These are phyloP conservation scores for Acromyrmex charruanus DNA, from an alignment of 1,140 invertebrate genomes.

Conservation along the genomic window DNA sequence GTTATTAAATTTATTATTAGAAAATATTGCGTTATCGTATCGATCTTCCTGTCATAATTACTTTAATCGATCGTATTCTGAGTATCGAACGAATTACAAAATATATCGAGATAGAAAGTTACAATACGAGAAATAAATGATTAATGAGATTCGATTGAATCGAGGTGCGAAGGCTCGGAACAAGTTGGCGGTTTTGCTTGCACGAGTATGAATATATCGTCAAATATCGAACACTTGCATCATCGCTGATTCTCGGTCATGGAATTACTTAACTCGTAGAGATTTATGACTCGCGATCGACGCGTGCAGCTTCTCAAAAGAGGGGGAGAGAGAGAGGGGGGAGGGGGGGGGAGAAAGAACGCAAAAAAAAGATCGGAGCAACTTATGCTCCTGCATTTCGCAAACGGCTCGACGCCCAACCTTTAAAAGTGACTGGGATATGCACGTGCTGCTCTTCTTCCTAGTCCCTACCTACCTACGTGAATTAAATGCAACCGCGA, in stretches of 20 bases:
- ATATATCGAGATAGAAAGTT: slow-evolving; percentile 34
- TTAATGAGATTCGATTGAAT: slow-evolving; percentile 19
- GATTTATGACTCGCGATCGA: slow-evolving; percentile 70
- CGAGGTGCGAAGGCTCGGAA: slow-evolving; percentile 1
- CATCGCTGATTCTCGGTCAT: slow-evolving; percentile 56
- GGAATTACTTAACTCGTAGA: slow-evolving; percentile 71
- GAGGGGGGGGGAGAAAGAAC: background rate
- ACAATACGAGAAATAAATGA: slow-evolving; percentile 23
- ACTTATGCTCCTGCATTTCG: slow-evolving; percentile 74
- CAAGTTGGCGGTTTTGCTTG: slow-evolving; percentile 15
- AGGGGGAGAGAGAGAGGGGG: background rate
- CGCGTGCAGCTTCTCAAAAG: slow-evolving; percentile 46
- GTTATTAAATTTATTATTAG: slow-evolving; percentile 17
- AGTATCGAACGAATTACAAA: slow-evolving; percentile 9
- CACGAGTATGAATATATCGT: slow-evolving; percentile 53
- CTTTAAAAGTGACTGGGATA: slow-evolving; percentile 77
- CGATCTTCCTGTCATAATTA: slow-evolving; percentile 2
- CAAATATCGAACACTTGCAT: slow-evolving; percentile 62
- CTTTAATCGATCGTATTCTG: slow-evolving; percentile 3
- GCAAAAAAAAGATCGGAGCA: slow-evolving; percentile 43
- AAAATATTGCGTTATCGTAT: background rate
- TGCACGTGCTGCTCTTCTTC: slow-evolving; percentile 77
- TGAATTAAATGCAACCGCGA: slow-evolving; percentile 74
- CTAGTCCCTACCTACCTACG: slow-evolving; percentile 75
- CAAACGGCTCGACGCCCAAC: slow-evolving; percentile 76